A percentile compares a stretch with the other conserved stretches of the same genome.
Evolutionary conservation across 2,797 vertebrate genomes (phyloP).

Genomic region (Coluber constrictor): DNA sequence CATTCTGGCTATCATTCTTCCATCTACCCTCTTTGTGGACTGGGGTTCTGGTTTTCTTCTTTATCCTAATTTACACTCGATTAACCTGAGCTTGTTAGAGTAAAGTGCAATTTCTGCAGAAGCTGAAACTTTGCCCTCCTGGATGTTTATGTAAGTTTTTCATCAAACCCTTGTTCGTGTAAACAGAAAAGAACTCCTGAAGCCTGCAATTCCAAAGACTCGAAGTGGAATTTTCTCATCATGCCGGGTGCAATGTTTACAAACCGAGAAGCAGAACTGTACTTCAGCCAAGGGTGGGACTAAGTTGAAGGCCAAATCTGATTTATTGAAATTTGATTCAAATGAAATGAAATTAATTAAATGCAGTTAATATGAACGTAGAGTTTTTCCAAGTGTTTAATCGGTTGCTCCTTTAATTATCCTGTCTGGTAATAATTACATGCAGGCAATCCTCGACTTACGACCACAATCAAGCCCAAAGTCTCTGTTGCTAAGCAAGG

Average conservation of each 20-base stretch:
- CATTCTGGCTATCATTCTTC: neutral
- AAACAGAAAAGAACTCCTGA: neutral
- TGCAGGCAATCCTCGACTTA: neutral
- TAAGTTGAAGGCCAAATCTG: neutral
- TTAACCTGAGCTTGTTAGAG: neutral
- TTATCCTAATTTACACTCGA: neutral
- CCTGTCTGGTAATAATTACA: neutral
- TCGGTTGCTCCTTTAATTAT: neutral
- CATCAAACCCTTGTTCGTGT: neutral
- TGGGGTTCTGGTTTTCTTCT: neutral
- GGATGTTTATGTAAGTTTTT: neutral
- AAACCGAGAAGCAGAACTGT: neutral
- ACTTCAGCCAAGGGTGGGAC: neutral
- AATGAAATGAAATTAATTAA: neutral
- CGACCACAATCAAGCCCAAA: neutral
- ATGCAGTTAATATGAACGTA: neutral
- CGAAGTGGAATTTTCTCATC: neutral
- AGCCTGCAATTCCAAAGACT: neutral
- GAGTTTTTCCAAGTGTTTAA: neutral
- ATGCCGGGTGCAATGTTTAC: neutral
- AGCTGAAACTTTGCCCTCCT: neutral
- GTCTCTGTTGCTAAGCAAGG: neutral
- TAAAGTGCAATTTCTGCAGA: neutral
- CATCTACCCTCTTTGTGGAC: neutral
- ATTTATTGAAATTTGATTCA: neutral